These are phyloP conservation scores for Polyploca ridens DNA, from an alignment of 2,888 invertebrate species.

Conservation along the genomic window DNA sequence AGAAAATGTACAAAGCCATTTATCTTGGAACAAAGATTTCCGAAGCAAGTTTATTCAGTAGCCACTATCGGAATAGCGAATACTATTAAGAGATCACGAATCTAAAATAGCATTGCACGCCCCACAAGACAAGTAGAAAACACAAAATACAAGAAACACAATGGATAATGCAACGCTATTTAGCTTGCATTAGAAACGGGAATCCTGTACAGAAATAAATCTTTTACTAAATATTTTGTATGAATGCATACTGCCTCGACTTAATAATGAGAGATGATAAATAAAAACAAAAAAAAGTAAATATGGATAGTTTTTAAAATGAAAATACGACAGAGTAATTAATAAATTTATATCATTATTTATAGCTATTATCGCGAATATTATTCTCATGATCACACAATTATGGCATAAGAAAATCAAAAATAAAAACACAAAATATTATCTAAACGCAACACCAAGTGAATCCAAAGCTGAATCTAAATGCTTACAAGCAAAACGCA, in stretches of 20 bases:
- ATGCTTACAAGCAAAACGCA: conserved; percentile 22
- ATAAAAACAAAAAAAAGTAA: too few species aligned
- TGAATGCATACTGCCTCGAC: too few species aligned
- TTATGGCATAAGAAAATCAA: neutral
- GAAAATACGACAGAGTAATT: too few species aligned
- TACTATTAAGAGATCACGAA: conserved; percentile 76
- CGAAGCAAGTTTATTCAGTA: conserved; percentile 49
- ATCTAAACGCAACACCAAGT: neutral
- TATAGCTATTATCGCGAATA: neutral
- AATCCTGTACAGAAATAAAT: conserved; percentile 17
- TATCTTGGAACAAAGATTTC: conserved; percentile 41
- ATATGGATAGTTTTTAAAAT: too few species aligned
- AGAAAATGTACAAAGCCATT: conserved; percentile 20
- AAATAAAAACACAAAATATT: neutral
- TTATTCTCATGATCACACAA: too few species aligned
- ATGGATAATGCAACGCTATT: conserved; percentile 53
- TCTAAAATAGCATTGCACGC: conserved; percentile 69
- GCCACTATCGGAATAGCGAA: conserved; percentile 59
- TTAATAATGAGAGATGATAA: too few species aligned
- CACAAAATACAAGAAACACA: conserved; percentile 57
- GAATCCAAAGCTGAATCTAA: conserved; percentile 14
- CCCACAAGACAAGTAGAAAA: conserved; percentile 54
- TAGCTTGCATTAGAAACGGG: conserved; percentile 39
- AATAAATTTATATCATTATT: too few species aligned
- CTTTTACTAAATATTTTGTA: neutral